Conservation (phyloP, 2,888 invertebrate genomes). For the Sinelater perroti region DNA sequence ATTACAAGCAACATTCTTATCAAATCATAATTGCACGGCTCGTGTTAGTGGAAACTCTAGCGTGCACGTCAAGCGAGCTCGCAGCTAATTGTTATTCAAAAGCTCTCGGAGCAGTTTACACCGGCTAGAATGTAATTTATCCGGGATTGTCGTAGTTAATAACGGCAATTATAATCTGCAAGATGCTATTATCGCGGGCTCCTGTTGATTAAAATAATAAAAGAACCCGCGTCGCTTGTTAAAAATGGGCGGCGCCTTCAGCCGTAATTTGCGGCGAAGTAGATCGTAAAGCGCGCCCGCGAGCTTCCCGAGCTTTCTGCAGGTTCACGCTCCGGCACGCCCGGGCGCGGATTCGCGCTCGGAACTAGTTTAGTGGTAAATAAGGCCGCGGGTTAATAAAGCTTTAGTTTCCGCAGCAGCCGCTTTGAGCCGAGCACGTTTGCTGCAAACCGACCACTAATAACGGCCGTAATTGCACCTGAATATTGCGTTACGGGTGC, state of each 20-base stretch:
- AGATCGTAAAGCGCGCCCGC: no score
- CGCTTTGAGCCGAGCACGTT: slow-evolving; percentile 23
- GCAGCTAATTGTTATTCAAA: no score
- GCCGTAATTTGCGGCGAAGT: no score
- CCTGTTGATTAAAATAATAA: slow-evolving; percentile 14
- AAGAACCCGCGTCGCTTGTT: no score
- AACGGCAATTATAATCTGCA: slow-evolving; percentile 26
- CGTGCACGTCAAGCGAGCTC: no score
- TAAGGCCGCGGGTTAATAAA: slow-evolving; percentile 9
- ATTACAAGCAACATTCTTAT: no score
- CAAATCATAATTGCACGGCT: no score
- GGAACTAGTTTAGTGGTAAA: slow-evolving; percentile 11
- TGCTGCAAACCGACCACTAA: slow-evolving; percentile 21
- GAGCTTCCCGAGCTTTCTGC: no score
- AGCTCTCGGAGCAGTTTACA: slow-evolving; percentile 10
- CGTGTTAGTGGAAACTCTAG: no score
- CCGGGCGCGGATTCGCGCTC: slow-evolving; percentile 1
- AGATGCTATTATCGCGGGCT: slow-evolving; percentile 24
- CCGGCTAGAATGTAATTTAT: slow-evolving; percentile 25
- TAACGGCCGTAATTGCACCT: slow-evolving; percentile 18
- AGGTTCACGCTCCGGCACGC: not conserved
- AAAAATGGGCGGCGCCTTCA: no score
- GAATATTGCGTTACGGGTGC: slow-evolving; percentile 22
- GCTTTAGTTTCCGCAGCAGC: slow-evolving; percentile 14
- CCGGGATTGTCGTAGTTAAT: slow-evolving; percentile 28